phyloP scores from a whole-genome alignment of 2,888 invertebrate genomes.

The Hemithea aestivaria region DNA sequence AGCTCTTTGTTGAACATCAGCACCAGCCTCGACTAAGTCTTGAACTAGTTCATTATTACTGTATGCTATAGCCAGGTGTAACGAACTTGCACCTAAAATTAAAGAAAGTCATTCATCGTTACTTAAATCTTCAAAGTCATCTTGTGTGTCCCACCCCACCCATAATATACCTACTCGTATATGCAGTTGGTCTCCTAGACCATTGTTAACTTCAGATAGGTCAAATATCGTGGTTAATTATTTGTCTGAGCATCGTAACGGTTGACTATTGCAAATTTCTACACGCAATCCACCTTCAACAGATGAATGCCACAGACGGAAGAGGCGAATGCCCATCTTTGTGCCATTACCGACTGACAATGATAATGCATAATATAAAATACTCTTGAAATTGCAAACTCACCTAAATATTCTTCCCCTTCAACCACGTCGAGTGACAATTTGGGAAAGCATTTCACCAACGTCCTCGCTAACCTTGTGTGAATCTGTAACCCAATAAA shows the following conservation, averaged over 20 bases:
- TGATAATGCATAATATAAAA: background rate
- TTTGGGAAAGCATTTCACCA: conserved; percentile 94
- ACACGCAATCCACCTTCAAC: too few species aligned
- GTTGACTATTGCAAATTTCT: too few species aligned
- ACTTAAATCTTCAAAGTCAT: too few species aligned
- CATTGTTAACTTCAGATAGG: too few species aligned
- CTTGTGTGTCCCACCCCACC: background rate
- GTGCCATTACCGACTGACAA: too few species aligned
- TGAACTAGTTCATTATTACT: conserved; percentile 97
- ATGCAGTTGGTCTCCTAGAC: too few species aligned
- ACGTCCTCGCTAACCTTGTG: conserved; percentile 90
- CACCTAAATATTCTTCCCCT: conserved; percentile 97
- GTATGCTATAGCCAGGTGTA: conserved; percentile 98
- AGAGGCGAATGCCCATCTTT: too few species aligned
- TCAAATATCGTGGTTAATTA: too few species aligned
- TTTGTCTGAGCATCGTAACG: too few species aligned
- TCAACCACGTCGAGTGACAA: conserved; percentile 96
- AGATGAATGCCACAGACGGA: too few species aligned
- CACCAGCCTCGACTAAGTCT: conserved; percentile 94
- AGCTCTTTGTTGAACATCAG: conserved; percentile 94
- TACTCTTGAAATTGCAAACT: conserved; percentile 11
- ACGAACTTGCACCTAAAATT: conserved; percentile 88
- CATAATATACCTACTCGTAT: too few species aligned
- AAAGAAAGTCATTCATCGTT: too few species aligned
- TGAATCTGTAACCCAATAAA: conserved; percentile 65